These are phyloP conservation scores for Heliothis peltigera DNA, from an alignment of 2,888 invertebrate species.

Conservation along the genomic window DNA sequence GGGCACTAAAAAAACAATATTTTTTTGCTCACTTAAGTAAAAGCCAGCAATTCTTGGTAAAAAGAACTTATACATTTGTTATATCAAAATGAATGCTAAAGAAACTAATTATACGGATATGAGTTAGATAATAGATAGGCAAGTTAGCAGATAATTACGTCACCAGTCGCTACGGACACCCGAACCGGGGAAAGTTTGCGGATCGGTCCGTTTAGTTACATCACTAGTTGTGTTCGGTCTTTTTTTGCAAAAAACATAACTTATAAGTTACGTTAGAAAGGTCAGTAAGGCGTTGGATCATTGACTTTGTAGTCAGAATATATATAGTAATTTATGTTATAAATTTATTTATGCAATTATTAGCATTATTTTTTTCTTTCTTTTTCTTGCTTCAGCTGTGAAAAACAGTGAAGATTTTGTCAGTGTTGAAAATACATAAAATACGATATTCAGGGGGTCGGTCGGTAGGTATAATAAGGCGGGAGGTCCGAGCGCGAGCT, in stretches of 20 bases:
- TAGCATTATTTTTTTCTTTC: neutral
- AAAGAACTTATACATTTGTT: neutral
- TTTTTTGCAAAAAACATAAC: constrained; percentile 13
- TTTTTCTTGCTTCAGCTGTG: too few relatives aligned
- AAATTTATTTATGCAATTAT: too few relatives aligned
- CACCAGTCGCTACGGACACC: constrained; percentile 15
- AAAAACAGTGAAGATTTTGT: too few relatives aligned
- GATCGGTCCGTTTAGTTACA: constrained; percentile 17
- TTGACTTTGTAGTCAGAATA: constrained; percentile 7
- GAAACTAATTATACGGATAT: constrained; percentile 11
- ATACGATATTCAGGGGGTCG: too few relatives aligned
- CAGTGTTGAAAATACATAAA: too few relatives aligned
- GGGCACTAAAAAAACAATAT: neutral
- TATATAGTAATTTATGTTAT: too few relatives aligned
- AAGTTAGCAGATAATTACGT: constrained; percentile 26
- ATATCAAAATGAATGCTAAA: neutral
- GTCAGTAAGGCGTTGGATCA: constrained; percentile 23
- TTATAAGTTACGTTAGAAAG: constrained; percentile 6
- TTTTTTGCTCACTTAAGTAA: neutral
- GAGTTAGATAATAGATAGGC: constrained; percentile 39
- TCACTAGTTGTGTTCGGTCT: constrained; percentile 12
- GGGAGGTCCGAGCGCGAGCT: too few relatives aligned
- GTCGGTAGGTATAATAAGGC: too few relatives aligned
- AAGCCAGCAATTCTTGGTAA: too few relatives aligned
- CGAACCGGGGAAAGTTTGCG: constrained; percentile 41